Percentiles rank a stretch among this genome's conserved stretches.
Evolutionary conservation across 1,140 invertebrate species (phyloP).

Genomic region (Drosophila subpulchrella): DNA sequence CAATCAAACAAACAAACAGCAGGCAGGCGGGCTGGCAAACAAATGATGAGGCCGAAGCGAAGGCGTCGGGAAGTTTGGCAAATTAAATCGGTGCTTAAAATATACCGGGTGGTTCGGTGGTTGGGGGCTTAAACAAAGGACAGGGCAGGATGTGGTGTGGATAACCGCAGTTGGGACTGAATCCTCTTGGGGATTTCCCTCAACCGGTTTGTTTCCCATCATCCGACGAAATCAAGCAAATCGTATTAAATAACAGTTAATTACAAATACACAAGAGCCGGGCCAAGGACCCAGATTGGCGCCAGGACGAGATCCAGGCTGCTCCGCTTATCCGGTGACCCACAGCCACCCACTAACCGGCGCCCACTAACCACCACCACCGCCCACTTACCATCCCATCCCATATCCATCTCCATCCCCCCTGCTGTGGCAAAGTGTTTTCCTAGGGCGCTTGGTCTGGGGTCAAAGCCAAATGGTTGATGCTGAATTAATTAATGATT

Average conservation of each 20-base stretch:
- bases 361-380: neutral
- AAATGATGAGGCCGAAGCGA: constrained; percentile 62
- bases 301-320: constrained; percentile 6
- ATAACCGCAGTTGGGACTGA: constrained; percentile 34
- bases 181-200: constrained; percentile 9
- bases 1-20: neutral
- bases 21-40: constrained; percentile 22
- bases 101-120: constrained; percentile 1
- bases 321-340: neutral
- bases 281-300: constrained; percentile 14
- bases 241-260: constrained; percentile 82
- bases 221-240: constrained; percentile 66
- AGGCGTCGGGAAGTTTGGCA: constrained; percentile 68
- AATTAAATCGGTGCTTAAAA: constrained; percentile 69
- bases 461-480: constrained; percentile 72
- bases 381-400: neutral
- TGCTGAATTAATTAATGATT: constrained; percentile 80
- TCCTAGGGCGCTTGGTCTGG: constrained; percentile 33
- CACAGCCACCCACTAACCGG: neutral
- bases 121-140: neutral
- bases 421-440: constrained; percentile 20
- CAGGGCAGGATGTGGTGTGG: constrained; percentile 11
- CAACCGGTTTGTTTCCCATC: constrained; percentile 42
- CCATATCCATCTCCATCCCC: neutral
- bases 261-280: constrained; percentile 64